phyloP scores from a whole-genome alignment of 2,113 vertebrate genomes.

The Paralichthys olivaceus region DNA sequence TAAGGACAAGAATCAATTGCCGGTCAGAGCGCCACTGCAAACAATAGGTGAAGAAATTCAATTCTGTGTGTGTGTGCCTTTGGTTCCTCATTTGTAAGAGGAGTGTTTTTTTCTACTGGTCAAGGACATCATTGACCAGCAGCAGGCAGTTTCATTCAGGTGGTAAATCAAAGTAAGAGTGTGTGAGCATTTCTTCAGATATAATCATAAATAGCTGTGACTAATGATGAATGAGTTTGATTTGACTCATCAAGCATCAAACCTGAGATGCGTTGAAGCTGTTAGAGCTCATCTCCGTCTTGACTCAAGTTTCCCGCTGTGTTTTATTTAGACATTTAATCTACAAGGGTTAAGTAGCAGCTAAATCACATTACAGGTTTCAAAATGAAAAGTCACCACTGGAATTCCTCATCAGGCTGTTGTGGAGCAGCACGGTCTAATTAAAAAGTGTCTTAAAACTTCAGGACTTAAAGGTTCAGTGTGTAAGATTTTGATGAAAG shows the following conservation, averaged over 20 bases:
- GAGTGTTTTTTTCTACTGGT: too few species aligned
- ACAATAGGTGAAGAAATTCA: neutral
- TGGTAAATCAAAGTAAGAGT: neutral
- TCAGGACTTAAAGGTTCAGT: too few species aligned
- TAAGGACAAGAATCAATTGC: too few species aligned
- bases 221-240: neutral
- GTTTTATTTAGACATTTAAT: conserved; percentile 11
- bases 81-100: neutral
- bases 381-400: too few species aligned
- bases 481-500: too few species aligned
- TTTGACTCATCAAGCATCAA: conserved; percentile 42
- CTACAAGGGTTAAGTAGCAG: neutral
- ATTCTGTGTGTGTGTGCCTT: neutral
- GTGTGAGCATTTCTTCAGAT: neutral
- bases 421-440: too few species aligned
- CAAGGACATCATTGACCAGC: neutral
- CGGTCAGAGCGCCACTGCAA: neutral
- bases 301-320: neutral
- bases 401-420: too few species aligned
- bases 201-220: neutral
- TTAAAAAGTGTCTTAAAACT: too few species aligned
- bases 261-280: neutral
- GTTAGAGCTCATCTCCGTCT: neutral
- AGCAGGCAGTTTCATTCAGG: conserved; percentile 18
- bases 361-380: neutral